Percentiles rank a stretch among this genome's conserved stretches.
These are phyloP conservation scores for Rhinichthys osculus DNA, from an alignment of 2,797 vertebrate species.

Conservation along the genomic window DNA sequence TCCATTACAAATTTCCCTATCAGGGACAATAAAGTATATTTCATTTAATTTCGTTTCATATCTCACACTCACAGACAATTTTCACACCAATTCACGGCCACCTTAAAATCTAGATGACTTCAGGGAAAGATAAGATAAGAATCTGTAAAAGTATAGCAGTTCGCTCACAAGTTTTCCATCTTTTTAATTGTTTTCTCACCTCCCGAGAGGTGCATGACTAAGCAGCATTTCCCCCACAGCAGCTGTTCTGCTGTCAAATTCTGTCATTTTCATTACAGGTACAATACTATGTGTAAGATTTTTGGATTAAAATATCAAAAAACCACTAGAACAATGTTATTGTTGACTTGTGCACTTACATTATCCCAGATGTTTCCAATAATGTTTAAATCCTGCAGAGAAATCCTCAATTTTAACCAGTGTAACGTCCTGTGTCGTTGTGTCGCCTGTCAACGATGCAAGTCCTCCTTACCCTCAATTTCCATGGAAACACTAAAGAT, in stretches of 20 bases:
- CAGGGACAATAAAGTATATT: too few relatives aligned
- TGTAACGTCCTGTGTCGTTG: too few relatives aligned
- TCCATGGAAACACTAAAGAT: too few relatives aligned
- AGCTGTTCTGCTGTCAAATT: constrained; percentile 11
- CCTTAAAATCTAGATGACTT: neutral
- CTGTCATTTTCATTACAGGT: neutral
- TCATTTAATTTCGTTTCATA: too few relatives aligned
- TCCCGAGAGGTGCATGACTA: neutral
- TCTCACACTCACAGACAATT: neutral
- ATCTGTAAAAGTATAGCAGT: neutral
- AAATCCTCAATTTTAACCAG: too few relatives aligned
- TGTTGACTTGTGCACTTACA: too few relatives aligned
- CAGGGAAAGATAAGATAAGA: neutral
- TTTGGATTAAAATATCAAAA: neutral
- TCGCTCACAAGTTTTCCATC: constrained; percentile 3
- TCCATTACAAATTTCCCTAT: too few relatives aligned
- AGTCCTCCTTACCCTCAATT: too few relatives aligned
- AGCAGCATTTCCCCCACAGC: neutral
- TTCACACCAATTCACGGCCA: neutral
- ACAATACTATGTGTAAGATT: neutral
- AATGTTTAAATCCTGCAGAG: too few relatives aligned
- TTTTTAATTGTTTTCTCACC: neutral
- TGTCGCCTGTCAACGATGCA: too few relatives aligned
- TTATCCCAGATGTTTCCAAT: too few relatives aligned
- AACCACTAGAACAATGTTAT: too few relatives aligned